These are phyloP conservation scores for Fundulus diaphanus DNA, from an alignment of 2,797 vertebrate genomes.

Conservation along the genomic window DNA sequence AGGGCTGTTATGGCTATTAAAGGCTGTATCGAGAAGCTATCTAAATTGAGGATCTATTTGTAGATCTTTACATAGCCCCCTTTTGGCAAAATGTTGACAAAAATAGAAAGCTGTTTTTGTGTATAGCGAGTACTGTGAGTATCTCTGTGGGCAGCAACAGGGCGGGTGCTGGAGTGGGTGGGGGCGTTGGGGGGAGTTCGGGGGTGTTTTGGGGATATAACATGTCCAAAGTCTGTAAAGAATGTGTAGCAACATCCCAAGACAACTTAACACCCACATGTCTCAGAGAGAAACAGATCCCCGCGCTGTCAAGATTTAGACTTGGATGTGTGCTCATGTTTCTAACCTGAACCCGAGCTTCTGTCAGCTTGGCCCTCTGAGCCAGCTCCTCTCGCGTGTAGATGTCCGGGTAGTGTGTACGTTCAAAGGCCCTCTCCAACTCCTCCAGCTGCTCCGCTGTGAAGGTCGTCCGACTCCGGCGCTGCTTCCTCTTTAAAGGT, in stretches of 20 bases:
- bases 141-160: constrained; percentile 22
- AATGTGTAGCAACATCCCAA: constrained; percentile 81
- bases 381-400: constrained; percentile 98
- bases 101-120: constrained; percentile 51
- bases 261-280: constrained; percentile 85
- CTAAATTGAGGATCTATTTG: constrained; percentile 62
- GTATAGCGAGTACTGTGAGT: constrained; percentile 62
- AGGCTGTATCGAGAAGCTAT: constrained; percentile 56
- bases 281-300: constrained; percentile 78
- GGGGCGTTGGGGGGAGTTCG: neutral
- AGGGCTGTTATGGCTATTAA: constrained; percentile 63
- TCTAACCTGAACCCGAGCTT: constrained; percentile 95
- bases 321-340: neutral
- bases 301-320: constrained; percentile 1
- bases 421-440: constrained; percentile 95
- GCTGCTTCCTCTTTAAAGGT: constrained; percentile 96
- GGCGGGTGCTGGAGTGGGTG: constrained; percentile 50
- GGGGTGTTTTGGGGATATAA: neutral
- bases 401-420: constrained; percentile 98
- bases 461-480: constrained; percentile 96
- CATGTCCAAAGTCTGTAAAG: constrained; percentile 56
- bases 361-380: constrained; percentile 95
- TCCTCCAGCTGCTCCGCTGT: constrained; percentile 97
- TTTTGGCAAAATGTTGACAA: constrained; percentile 35
- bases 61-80: constrained; percentile 39